A percentile compares a stretch with the other conserved stretches of the same genome.
These are phyloP conservation scores for Rhabdophis nuchalis DNA, from an alignment of 2,797 vertebrate species.

Conservation along the genomic window DNA sequence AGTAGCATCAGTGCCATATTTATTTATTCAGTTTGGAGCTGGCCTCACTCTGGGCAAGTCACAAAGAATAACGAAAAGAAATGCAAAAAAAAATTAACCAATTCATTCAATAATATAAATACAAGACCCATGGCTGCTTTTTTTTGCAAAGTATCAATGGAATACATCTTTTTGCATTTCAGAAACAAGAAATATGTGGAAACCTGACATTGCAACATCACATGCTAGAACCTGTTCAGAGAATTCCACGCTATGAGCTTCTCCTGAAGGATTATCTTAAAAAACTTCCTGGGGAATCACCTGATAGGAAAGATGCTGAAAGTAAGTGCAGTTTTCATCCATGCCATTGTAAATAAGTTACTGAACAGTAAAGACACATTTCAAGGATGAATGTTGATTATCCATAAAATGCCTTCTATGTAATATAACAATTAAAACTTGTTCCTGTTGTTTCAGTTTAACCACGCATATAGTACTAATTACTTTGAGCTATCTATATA, in stretches of 20 bases:
- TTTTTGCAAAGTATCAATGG: not conserved
- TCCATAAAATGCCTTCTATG: not conserved
- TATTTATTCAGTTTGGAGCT: not conserved
- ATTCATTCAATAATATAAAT: not conserved
- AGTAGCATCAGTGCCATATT: not conserved
- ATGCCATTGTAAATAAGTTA: not conserved
- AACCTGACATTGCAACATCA: constrained; percentile 96
- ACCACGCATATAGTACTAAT: not conserved
- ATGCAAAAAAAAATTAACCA: not conserved
- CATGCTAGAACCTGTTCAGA: constrained; percentile 96
- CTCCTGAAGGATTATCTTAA: constrained; percentile 95
- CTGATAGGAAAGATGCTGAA: constrained; percentile 88
- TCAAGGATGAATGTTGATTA: not conserved
- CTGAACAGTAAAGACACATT: constrained; percentile 7
- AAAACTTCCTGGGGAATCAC: constrained; percentile 85
- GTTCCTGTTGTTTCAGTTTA: not conserved
- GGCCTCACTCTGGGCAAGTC: not conserved
- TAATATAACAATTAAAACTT: not conserved
- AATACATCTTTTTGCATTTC: constrained; percentile 39
- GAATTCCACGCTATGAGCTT: constrained; percentile 93
- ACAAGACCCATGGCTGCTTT: not conserved
- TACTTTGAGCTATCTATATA: not conserved
- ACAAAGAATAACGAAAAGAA: not conserved
- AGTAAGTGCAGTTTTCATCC: constrained; percentile 74
- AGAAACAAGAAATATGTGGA: constrained; percentile 95